phyloP scores from a whole-genome alignment of 2,888 invertebrate genomes.

The Callosobruchus maculatus region DNA sequence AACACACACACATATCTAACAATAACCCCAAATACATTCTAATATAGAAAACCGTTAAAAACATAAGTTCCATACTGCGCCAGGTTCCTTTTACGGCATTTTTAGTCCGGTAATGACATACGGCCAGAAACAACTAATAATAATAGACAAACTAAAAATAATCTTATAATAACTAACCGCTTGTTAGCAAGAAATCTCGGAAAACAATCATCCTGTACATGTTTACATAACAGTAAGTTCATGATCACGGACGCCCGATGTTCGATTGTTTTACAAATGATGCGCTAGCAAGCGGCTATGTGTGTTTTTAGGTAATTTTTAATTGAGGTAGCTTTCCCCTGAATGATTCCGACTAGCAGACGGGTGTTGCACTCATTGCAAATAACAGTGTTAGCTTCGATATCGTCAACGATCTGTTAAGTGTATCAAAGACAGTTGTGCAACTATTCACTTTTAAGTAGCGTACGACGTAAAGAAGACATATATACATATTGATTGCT shows the following conservation, averaged over 20 bases:
- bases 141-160: neutral
- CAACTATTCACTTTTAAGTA: neutral
- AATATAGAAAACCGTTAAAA: too few relatives aligned
- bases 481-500: neutral
- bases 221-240: constrained; percentile 31
- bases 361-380: neutral
- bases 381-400: neutral
- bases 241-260: constrained; percentile 24
- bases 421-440: neutral
- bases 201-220: constrained; percentile 3
- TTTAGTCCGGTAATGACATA: neutral
- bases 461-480: neutral
- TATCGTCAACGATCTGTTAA: neutral
- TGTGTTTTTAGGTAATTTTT: neutral
- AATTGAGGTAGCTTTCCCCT: neutral
- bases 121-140: neutral
- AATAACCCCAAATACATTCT: too few relatives aligned
- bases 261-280: neutral
- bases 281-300: neutral
- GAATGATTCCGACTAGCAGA: neutral
- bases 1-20: too few relatives aligned
- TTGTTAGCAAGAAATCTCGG: neutral
- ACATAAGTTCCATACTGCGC: too few relatives aligned
- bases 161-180: neutral
- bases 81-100: neutral